Percentiles rank a stretch among this genome's conserved stretches.
Evolutionary conservation across 64 coral and sea anemone genomes (phyloP).

Genomic region (Stichodactyla helianthus): DNA sequence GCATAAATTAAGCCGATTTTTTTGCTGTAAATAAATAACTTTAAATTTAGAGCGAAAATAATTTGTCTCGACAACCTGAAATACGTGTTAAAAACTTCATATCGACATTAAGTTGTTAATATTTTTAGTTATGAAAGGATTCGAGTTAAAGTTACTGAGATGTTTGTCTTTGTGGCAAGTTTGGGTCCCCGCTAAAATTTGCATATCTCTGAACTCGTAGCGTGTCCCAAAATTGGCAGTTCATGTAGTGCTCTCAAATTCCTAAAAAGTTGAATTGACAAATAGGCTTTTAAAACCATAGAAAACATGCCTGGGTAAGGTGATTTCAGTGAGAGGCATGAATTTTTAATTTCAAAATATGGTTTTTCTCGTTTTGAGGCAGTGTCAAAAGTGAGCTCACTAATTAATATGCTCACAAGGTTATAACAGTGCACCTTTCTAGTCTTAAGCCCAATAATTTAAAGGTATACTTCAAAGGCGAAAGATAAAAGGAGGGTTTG

Average conservation of each 20-base stretch:
- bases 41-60: neutral
- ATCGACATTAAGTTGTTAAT: neutral
- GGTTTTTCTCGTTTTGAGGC: neutral
- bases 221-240: too few relatives aligned
- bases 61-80: too few relatives aligned
- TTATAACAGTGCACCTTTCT: neutral
- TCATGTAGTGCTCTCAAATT: too few relatives aligned
- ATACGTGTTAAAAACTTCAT: too few relatives aligned
- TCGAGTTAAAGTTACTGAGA: neutral
- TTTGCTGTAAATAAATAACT: neutral
- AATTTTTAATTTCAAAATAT: neutral
- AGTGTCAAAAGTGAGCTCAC: neutral
- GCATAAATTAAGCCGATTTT: neutral
- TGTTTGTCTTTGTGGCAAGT: neutral
- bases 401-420: neutral
- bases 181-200: neutral
- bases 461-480: neutral
- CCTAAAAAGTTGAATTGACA: neutral
- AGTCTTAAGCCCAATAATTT: neutral
- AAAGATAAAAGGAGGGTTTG: neutral
- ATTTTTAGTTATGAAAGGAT: neutral
- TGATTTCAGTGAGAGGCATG: neutral
- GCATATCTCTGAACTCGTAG: neutral
- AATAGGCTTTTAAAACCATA: neutral
- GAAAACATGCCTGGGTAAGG: neutral